phyloP scores from a whole-genome alignment of 1,140 invertebrate genomes.

The Steinernema feltiae region DNA sequence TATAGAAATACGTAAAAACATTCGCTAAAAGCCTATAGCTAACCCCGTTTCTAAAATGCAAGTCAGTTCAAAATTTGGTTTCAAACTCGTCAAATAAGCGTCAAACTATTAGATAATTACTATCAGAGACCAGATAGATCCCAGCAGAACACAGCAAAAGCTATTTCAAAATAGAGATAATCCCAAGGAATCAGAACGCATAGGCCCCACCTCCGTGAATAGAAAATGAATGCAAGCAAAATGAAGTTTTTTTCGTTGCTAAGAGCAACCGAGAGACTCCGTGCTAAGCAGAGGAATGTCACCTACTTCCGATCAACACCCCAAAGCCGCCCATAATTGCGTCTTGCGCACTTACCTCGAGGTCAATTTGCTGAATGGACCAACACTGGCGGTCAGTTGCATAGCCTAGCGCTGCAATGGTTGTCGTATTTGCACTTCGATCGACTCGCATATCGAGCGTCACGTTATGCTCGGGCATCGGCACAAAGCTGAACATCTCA shows the following conservation, averaged over 20 bases:
- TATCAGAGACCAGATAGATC: neutral
- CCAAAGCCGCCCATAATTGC: neutral
- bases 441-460: neutral
- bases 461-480: neutral
- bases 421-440: neutral
- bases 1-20: no score
- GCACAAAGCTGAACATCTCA: neutral
- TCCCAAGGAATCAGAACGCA: neutral
- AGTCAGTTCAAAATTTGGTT: neutral
- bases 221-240: neutral
- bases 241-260: neutral
- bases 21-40: no score
- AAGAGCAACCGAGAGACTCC: neutral
- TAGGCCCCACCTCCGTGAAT: no score
- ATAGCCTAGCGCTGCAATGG: neutral
- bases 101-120: no score
- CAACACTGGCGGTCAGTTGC: neutral
- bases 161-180: neutral
- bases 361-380: conserved; percentile 1
- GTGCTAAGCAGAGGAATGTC: conserved; percentile 4
- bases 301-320: neutral
- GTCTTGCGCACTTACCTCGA: neutral
- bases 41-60: neutral
- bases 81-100: no score
- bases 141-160: neutral